Percentiles rank a stretch among this genome's conserved stretches.
Conservation (phyloP, 2,888 invertebrate species). For the Pinctada fucata region DNA sequence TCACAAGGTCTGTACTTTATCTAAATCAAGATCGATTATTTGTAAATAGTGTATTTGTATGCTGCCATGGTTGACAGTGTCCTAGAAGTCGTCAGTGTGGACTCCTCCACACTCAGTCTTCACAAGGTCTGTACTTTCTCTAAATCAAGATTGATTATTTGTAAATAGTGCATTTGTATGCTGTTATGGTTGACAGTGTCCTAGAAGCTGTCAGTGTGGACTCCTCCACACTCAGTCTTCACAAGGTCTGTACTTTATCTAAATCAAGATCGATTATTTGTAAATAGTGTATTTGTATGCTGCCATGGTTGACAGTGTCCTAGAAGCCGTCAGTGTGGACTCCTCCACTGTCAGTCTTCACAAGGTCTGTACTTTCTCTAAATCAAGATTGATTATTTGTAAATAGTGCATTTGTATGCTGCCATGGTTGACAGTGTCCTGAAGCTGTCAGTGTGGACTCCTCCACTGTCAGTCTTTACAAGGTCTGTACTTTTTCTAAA, state of each 20-base stretch:
- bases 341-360: slow-evolving; percentile 54
- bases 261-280: no score
- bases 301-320: slow-evolving; percentile 58
- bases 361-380: slow-evolving; percentile 46
- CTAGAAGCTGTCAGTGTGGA: slow-evolving; percentile 59
- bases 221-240: slow-evolving; percentile 54
- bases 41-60: slow-evolving; percentile 51
- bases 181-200: slow-evolving; percentile 58
- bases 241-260: slow-evolving; percentile 47
- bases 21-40: no score
- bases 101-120: slow-evolving; percentile 56
- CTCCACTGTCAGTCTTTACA: slow-evolving; percentile 52
- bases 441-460: slow-evolving; percentile 59
- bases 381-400: no score
- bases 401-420: slow-evolving; percentile 52
- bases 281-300: slow-evolving; percentile 52
- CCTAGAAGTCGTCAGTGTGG: slow-evolving; percentile 57
- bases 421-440: slow-evolving; percentile 60
- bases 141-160: no score
- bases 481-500: slow-evolving; percentile 45
- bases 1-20: slow-evolving; percentile 51
- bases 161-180: slow-evolving; percentile 52
- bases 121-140: slow-evolving; percentile 51
- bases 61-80: slow-evolving; percentile 59
- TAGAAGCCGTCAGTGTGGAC: slow-evolving; percentile 59